These are phyloP conservation scores for Morpho helenor DNA, from an alignment of 2,888 invertebrate species.

Conservation along the genomic window DNA sequence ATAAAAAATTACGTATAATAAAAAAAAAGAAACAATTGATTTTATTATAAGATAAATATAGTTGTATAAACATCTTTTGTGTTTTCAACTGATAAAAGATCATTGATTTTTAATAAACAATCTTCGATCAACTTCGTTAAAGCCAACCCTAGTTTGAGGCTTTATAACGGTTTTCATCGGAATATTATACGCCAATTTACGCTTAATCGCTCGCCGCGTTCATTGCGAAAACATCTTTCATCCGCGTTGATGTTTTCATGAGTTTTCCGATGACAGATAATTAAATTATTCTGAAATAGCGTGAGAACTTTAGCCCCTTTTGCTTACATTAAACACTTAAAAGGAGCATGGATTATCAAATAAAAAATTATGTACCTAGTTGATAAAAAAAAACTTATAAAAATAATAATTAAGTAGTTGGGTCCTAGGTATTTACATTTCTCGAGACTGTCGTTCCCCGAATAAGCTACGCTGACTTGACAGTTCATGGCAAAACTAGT, in stretches of 20 bases:
- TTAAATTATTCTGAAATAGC: slow-evolving; percentile 17
- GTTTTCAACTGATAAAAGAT: too few species aligned
- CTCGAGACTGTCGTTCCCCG: too few species aligned
- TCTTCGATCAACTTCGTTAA: neutral
- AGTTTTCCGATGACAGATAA: slow-evolving; percentile 17
- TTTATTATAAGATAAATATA: too few species aligned
- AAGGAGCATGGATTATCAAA: neutral
- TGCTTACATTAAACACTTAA: neutral
- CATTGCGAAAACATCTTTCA: slow-evolving; percentile 14
- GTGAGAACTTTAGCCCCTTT: slow-evolving; percentile 4
- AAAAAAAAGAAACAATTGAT: too few species aligned
- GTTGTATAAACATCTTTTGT: too few species aligned
- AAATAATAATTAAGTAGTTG: too few species aligned
- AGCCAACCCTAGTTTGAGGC: neutral
- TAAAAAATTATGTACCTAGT: too few species aligned
- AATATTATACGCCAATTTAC: slow-evolving; percentile 25
- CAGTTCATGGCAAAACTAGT: too few species aligned
- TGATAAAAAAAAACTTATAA: too few species aligned
- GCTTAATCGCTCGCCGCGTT: slow-evolving; percentile 16
- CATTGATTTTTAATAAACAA: neutral
- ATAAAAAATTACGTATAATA: too few species aligned
- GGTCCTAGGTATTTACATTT: too few species aligned
- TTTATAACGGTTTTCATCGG: slow-evolving; percentile 17
- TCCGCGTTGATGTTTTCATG: neutral
- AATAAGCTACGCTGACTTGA: too few species aligned